Evolutionary conservation across 2,797 vertebrate species (phyloP), one percentile per base, ranked within the genome.

Genomic region (Danio jaintianensis): DNA sequence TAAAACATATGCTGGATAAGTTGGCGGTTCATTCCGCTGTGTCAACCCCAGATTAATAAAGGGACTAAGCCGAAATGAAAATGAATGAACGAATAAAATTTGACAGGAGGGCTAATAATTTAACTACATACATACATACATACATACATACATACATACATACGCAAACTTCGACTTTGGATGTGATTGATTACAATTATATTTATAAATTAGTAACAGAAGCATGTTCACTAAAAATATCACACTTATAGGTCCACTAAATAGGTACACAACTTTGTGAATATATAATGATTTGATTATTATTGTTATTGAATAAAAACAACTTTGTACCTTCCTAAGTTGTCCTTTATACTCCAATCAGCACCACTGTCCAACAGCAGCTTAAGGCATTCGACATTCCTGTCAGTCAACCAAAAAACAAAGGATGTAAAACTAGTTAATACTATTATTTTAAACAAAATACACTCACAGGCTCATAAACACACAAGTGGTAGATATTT

Each of bases 331-430:
- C 97, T 97, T 93, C 96, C 97, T 85, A 97, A 95, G 84, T 96
- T 95, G 92, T 99, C 97, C 91, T 94, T 96, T 92, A 95, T 96
- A 90, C 95, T 97, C 91, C 98, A 91, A 92, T 97, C 96, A 80
- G 97, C 97, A 90, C 97, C 96, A 80, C 96, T 98, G 94, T 96
- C 97, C 93, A 98, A 94, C 89, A 98, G 96, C 95, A 97, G 94
- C 91, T 98, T 97, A 94, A 99, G 96, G 97, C 97, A 99, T 95
- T 98, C 97, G 92, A 98, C 95, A 75, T 97, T 98, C 93, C 97
- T 99, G 87, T 2, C 20, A 79, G 36, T 15, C 74, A 48, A 75
- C 47, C 4, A 16, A 36, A 16, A 36, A 74, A 74, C 45, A 4
- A 13, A 61, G 22, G 2, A 56, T 67, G 64, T 2, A 38, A 29